Percentiles rank a stretch among this genome's conserved stretches.
Evolutionary conservation across 2,113 vertebrate species (phyloP).

Genomic region (Xiphias gladius): DNA sequence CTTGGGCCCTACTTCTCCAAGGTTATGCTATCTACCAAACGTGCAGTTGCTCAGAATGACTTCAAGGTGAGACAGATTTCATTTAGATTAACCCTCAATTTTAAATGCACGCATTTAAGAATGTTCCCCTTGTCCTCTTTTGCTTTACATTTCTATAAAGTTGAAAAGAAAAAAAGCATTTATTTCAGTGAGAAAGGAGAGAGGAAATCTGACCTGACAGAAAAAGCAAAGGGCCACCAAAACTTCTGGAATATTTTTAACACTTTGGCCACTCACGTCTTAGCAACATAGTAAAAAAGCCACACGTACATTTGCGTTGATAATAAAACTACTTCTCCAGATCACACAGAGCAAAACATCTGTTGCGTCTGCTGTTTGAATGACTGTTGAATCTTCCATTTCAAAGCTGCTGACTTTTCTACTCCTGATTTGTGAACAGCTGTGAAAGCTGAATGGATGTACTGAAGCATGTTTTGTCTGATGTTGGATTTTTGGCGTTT

Average conservation of each 20-base stretch:
- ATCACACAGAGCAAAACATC: neutral
- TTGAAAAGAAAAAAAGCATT: slow-evolving; percentile 22
- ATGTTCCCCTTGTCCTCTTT: slow-evolving; percentile 11
- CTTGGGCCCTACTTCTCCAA: slow-evolving; percentile 41
- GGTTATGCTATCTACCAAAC: slow-evolving; percentile 57
- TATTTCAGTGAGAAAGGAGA: neutral
- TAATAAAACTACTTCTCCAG: neutral
- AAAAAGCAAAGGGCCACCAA: neutral
- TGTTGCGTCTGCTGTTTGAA: slow-evolving; percentile 8
- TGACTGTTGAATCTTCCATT: slow-evolving; percentile 6
- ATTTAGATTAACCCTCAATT: slow-evolving; percentile 78
- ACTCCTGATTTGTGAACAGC: neutral
- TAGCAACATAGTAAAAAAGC: neutral
- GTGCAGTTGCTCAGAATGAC: slow-evolving; percentile 44
- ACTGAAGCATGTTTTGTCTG: neutral
- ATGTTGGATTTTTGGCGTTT: neutral
- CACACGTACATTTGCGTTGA: neutral
- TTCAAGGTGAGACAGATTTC: slow-evolving; percentile 75
- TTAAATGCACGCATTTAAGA: slow-evolving; percentile 48
- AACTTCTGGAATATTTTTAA: neutral
- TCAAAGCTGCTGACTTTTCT: neutral
- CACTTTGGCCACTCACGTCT: neutral
- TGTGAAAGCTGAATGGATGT: neutral
- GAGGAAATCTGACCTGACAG: slow-evolving; percentile 7
- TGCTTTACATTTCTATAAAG: slow-evolving; percentile 30